Percentiles rank a stretch among this genome's conserved stretches.
Conservation (phyloP, 2,888 invertebrate species). For the Labia minor region DNA sequence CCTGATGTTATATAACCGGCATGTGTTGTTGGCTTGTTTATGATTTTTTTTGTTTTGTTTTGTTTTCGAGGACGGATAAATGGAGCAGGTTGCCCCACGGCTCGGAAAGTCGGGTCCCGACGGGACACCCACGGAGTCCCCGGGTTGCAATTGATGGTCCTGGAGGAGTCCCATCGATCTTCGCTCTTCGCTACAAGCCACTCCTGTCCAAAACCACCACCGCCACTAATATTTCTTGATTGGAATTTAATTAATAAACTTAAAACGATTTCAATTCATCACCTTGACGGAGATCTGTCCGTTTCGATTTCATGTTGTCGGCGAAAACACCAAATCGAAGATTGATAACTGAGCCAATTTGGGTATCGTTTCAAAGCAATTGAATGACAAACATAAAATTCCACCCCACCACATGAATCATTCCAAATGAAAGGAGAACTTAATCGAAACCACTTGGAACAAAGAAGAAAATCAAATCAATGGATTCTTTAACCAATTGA, state of each 20-base stretch:
- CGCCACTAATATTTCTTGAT: slow-evolving; percentile 8
- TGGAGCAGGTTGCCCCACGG: not conserved
- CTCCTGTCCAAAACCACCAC: not conserved
- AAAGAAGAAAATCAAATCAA: no score
- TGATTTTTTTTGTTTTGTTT: not conserved
- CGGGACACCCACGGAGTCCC: slow-evolving; percentile 13
- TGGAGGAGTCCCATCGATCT: not conserved
- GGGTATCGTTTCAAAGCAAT: no score
- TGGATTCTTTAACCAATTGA: no score
- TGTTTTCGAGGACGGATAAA: not conserved
- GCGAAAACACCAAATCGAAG: no score
- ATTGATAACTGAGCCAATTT: no score
- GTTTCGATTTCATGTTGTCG: not conserved
- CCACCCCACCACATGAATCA: no score
- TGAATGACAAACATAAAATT: no score
- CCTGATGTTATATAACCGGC: not conserved
- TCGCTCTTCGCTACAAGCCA: not conserved
- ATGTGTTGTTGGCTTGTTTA: not conserved
- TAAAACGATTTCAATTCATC: not conserved
- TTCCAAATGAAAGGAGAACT: no score
- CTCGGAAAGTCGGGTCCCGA: not conserved
- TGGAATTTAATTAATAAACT: slow-evolving; percentile 7
- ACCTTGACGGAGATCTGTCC: not conserved
- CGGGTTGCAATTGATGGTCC: not conserved
- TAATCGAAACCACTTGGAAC: no score